Conservation (phyloP, 53 echinoderm and acorn worm species). For the Echinometra lucunter region DNA sequence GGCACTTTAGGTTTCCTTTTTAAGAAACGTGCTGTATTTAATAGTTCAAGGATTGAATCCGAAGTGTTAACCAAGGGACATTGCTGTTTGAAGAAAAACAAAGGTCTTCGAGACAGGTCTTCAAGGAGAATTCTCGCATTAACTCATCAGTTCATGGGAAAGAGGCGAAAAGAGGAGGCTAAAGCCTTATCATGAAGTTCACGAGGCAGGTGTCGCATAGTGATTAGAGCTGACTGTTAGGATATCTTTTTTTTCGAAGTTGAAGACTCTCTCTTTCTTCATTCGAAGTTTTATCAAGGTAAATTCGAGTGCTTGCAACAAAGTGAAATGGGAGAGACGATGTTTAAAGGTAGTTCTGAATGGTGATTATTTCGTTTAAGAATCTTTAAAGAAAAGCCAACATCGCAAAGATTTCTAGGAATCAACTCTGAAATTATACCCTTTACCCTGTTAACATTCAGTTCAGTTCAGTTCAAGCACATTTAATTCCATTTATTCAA, state of each 20-base stretch:
- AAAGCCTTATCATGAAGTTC: not conserved
- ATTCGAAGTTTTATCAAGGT: not conserved
- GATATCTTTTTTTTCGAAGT: not conserved
- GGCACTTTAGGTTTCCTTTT: too few relatives aligned
- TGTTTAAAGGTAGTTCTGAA: not conserved
- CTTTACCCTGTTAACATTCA: too few relatives aligned
- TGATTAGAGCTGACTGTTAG: not conserved
- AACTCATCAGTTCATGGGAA: not conserved
- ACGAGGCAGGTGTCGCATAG: not conserved
- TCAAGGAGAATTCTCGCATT: not conserved
- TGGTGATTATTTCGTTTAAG: not conserved
- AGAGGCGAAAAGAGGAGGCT: not conserved
- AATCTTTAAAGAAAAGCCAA: too few relatives aligned
- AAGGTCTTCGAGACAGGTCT: not conserved
- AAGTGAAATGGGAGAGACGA: too few relatives aligned
- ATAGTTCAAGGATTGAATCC: too few relatives aligned
- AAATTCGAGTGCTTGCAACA: not conserved
- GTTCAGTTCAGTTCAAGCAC: too few relatives aligned
- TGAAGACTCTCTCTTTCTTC: not conserved
- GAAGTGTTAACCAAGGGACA: too few relatives aligned
- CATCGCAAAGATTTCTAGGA: too few relatives aligned
- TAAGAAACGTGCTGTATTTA: too few relatives aligned
- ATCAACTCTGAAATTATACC: too few relatives aligned
- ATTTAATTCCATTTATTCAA: too few relatives aligned
- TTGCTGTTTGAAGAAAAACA: not conserved